A percentile compares a stretch with the other conserved stretches of the same genome.
These are phyloP conservation scores for Luperina nickerlii DNA, from an alignment of 2,888 invertebrate genomes.

Conservation along the genomic window DNA sequence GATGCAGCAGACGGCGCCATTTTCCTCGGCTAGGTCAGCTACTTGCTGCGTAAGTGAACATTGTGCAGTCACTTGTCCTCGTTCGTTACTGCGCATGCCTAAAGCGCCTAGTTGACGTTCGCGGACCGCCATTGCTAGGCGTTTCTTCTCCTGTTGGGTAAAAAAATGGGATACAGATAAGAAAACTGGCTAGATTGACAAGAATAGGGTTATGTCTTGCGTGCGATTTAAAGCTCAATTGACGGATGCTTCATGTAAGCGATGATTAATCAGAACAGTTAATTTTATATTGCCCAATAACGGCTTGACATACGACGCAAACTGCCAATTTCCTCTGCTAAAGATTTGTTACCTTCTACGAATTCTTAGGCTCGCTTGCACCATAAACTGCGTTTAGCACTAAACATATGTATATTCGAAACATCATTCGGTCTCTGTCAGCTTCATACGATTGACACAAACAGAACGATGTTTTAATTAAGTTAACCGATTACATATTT, in stretches of 20 bases:
- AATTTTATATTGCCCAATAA: neutral
- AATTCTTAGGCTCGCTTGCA: neutral
- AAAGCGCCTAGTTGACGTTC: slow-evolving; percentile 98
- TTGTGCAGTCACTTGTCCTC: slow-evolving; percentile 98
- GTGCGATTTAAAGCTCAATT: neutral
- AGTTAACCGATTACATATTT: neutral
- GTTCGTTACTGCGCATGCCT: slow-evolving; percentile 98
- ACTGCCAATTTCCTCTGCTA: neutral
- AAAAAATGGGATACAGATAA: neutral
- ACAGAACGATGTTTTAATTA: neutral
- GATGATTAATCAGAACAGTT: neutral
- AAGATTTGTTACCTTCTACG: neutral
- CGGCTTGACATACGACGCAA: neutral
- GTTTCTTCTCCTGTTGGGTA: slow-evolving; percentile 95
- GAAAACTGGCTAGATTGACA: neutral
- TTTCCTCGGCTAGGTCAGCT: slow-evolving; percentile 98
- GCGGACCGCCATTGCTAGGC: slow-evolving; percentile 99
- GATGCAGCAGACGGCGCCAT: slow-evolving; percentile 98
- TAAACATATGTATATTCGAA: neutral
- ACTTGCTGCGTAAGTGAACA: slow-evolving; percentile 97
- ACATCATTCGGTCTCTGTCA: neutral
- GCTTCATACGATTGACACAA: neutral
- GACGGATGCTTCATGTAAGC: neutral
- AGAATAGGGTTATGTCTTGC: too few relatives aligned
- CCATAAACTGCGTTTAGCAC: neutral